Conservation (phyloP, 2,113 vertebrate genomes). For the Heptranchias perlo region DNA sequence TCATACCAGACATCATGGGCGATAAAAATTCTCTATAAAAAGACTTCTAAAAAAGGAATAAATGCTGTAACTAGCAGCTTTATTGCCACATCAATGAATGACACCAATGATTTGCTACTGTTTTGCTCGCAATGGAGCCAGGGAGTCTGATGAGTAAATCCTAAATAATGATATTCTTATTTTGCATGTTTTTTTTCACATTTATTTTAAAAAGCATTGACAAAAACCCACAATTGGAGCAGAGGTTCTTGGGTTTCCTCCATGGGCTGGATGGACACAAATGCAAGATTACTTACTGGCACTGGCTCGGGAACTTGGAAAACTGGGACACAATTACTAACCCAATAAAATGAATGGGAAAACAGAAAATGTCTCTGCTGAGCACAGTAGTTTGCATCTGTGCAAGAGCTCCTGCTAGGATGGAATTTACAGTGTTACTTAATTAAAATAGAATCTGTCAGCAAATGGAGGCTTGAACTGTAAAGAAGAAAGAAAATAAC, state of each 20-base stretch:
- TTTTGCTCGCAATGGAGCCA: constrained; percentile 34
- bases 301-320: background rate
- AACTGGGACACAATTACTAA: background rate
- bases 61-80: constrained; percentile 33
- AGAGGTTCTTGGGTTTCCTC: background rate
- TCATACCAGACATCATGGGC: constrained; percentile 38
- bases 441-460: background rate
- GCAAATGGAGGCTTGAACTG: background rate
- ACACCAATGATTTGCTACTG: constrained; percentile 38
- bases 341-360: constrained; percentile 28
- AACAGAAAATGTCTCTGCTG: constrained; percentile 3
- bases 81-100: constrained; percentile 37
- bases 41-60: constrained; percentile 39
- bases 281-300: background rate
- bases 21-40: constrained; percentile 37
- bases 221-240: background rate
- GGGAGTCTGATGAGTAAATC: constrained; percentile 36
- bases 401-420: background rate
- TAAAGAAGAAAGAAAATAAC: background rate
- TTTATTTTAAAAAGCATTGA: background rate
- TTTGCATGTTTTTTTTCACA: constrained; percentile 23
- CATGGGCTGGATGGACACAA: background rate
- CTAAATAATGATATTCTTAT: constrained; percentile 35
- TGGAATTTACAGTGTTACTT: constrained; percentile 20
- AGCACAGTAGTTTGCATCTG: background rate